Percentiles rank a stretch among this genome's conserved stretches.
These are phyloP conservation scores for Netelia melanura DNA, from an alignment of 2,888 invertebrate genomes.

Conservation along the genomic window DNA sequence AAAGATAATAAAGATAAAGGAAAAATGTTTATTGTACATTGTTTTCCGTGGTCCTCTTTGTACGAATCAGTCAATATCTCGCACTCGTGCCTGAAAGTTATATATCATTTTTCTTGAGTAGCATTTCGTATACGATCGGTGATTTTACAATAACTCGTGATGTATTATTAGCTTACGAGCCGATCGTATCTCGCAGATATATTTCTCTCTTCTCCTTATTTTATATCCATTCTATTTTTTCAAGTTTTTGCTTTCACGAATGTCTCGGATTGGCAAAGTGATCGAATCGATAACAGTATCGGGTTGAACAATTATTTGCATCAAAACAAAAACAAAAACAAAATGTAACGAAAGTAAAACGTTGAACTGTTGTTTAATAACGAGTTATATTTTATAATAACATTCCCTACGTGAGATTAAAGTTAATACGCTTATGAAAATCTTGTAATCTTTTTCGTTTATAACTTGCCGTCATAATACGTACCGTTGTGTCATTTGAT, in stretches of 20 bases:
- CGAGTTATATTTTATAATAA: constrained; percentile 60
- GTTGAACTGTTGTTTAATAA: constrained; percentile 48
- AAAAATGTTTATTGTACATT: constrained; percentile 29
- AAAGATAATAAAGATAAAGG: neutral
- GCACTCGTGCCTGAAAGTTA: constrained; percentile 48
- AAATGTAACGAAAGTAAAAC: constrained; percentile 25
- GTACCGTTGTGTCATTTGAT: constrained; percentile 25
- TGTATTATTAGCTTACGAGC: constrained; percentile 20
- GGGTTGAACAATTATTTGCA: constrained; percentile 29
- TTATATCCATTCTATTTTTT: constrained; percentile 16
- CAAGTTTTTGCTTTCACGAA: constrained; percentile 5
- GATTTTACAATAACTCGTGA: constrained; percentile 19
- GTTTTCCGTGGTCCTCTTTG: constrained; percentile 44
- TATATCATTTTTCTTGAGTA: constrained; percentile 32
- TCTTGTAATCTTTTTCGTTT: constrained; percentile 25
- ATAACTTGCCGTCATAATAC: constrained; percentile 24
- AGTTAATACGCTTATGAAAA: constrained; percentile 24
- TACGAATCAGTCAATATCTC: constrained; percentile 53
- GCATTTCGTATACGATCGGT: constrained; percentile 11
- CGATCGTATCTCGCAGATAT: neutral
- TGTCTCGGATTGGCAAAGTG: constrained; percentile 39
- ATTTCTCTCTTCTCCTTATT: neutral
- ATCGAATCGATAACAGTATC: constrained; percentile 27
- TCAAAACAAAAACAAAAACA: constrained; percentile 21
- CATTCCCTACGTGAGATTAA: constrained; percentile 63